Evolutionary conservation across 2,797 vertebrate species (phyloP).

Genomic region (Halcyon leucocephala): DNA sequence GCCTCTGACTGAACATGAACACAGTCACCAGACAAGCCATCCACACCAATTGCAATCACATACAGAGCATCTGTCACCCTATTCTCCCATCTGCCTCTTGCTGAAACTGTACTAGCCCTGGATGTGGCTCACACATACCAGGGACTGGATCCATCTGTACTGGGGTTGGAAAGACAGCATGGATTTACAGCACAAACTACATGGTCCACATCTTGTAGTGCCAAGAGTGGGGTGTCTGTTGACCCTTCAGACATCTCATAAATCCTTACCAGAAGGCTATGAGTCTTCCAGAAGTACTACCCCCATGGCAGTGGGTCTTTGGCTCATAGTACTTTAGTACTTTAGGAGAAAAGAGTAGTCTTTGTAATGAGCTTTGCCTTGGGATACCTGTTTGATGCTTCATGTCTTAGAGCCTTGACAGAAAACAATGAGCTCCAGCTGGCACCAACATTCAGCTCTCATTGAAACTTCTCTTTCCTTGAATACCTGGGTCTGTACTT

Average conservation of each 20-base stretch:
- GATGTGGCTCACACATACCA: background rate
- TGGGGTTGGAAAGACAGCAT: background rate
- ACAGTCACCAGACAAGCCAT: background rate
- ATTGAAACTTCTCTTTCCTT: background rate
- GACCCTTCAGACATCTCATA: background rate
- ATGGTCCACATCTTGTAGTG: background rate
- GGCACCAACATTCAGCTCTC: background rate
- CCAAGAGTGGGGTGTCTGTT: background rate
- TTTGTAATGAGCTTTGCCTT: background rate
- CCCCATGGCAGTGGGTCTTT: background rate
- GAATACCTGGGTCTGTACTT: background rate
- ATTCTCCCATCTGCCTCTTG: background rate
- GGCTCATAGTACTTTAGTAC: background rate
- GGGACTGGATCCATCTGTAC: background rate
- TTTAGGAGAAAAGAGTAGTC: background rate
- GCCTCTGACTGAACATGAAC: background rate
- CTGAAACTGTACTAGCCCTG: background rate
- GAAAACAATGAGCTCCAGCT: background rate
- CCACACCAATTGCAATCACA: background rate
- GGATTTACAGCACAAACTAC: background rate
- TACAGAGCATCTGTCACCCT: fast-evolving
- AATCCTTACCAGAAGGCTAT: background rate
- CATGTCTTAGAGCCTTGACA: background rate
- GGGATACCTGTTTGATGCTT: background rate
- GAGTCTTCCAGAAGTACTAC: background rate